A percentile compares a stretch with the other conserved stretches of the same genome.
Conservation (phyloP, 2,888 invertebrate species). For the Morpho achilles region DNA sequence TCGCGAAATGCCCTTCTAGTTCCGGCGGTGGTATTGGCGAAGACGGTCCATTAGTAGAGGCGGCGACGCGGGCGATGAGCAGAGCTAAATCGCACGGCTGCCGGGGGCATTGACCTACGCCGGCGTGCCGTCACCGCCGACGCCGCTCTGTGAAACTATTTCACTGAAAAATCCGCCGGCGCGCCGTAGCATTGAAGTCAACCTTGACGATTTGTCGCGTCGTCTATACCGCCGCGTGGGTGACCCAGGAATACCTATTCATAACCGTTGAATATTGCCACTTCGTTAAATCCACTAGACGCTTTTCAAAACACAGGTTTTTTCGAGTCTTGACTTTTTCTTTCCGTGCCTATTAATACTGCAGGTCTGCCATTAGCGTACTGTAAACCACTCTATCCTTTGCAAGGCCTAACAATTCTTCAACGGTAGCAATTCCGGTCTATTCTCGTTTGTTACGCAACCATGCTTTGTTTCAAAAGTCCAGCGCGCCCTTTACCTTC, state of each 20-base stretch:
- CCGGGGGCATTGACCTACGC: slow-evolving; percentile 70
- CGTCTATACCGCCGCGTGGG: slow-evolving; percentile 68
- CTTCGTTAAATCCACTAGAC: slow-evolving; percentile 38
- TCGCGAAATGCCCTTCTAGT: neutral
- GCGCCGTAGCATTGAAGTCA: slow-evolving; percentile 68
- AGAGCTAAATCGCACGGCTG: slow-evolving; percentile 66
- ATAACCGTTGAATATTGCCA: slow-evolving; percentile 67
- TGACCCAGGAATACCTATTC: slow-evolving; percentile 56
- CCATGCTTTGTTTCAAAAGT: too few relatives aligned
- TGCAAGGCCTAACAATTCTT: too few relatives aligned
- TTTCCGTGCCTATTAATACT: too few relatives aligned
- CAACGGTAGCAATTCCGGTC: too few relatives aligned
- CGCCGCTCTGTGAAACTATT: slow-evolving; percentile 69
- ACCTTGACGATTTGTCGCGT: slow-evolving; percentile 75
- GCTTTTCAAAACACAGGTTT: slow-evolving; percentile 14
- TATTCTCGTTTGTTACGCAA: too few relatives aligned
- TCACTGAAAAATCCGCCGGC: slow-evolving; percentile 72
- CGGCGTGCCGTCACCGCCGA: slow-evolving; percentile 67
- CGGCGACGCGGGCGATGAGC: slow-evolving; percentile 39
- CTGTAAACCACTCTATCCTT: too few relatives aligned
- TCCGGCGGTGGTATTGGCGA: slow-evolving; percentile 7
- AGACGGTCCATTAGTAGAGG: slow-evolving; percentile 51
- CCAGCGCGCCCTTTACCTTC: too few relatives aligned
- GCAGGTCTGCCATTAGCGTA: too few relatives aligned
- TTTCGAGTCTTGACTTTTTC: neutral